Percentiles rank a stretch among this genome's conserved stretches.
Evolutionary conservation across 1,140 invertebrate genomes (phyloP).

Genomic region (Neodiprion lecontei): DNA sequence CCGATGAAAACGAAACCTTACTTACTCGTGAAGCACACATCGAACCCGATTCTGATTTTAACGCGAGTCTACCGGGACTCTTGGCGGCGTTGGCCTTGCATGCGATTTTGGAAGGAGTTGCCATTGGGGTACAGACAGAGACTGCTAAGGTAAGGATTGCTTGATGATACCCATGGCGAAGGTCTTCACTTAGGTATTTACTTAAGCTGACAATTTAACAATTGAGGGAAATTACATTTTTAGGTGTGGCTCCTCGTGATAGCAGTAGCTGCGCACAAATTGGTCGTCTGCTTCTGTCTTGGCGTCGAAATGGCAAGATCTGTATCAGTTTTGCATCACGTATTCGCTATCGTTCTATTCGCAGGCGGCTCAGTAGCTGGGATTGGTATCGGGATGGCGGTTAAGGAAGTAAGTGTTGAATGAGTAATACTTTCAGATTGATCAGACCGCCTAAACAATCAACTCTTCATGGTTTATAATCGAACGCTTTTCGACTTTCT

Average conservation of each 20-base stretch:
- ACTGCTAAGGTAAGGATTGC: conserved; percentile 64
- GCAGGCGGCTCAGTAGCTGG: conserved; percentile 72
- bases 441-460: conserved; percentile 8
- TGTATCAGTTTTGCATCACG: conserved; percentile 38
- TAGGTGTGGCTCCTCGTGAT: conserved; percentile 74
- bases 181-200: background rate
- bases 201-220: background rate
- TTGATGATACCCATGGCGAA: background rate
- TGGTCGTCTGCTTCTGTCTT: conserved; percentile 80
- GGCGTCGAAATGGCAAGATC: conserved; percentile 72
- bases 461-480: background rate
- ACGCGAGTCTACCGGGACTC: conserved; percentile 66
- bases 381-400: conserved; percentile 67
- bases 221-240: conserved; percentile 26
- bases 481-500: background rate
- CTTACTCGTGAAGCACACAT: conserved; percentile 70
- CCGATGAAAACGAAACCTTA: conserved; percentile 60
- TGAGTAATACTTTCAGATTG: conserved; percentile 18
- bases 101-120: conserved; percentile 81
- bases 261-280: conserved; percentile 78
- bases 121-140: conserved; percentile 77
- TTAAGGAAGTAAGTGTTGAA: conserved; percentile 34
- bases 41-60: conserved; percentile 65
- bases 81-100: conserved; percentile 79
- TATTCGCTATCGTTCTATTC: conserved; percentile 70